Evolutionary conservation across 2,113 vertebrate genomes (phyloP), one percentile per base, ranked within the genome.

Genomic region (Coregonus clupeaformis): DNA sequence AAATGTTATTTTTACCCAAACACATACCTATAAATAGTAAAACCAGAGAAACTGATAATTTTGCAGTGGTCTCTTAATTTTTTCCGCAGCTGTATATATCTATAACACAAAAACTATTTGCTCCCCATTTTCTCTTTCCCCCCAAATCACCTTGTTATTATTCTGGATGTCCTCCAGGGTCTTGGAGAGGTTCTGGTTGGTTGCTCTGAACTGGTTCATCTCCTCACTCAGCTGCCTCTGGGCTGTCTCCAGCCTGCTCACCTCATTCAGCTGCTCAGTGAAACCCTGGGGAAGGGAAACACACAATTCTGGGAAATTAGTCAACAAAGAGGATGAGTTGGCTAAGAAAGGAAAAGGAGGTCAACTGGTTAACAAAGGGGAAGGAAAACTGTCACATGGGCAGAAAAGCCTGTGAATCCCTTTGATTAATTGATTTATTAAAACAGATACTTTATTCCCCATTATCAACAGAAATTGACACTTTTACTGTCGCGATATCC

Each of bases 211-310:
- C 22, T 79, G 86, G 55, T 62, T 85, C 18, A 94, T 87, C 18
- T 94, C 90, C 49, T 92, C 89, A 13, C 36, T 89, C 75, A 94
- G 84, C 55, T 85, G 82, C 74, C 86, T 89, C 69, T 85, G 90
- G 60, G 74, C 66, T 16, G 86, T 80, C 72, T 92, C 84, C 76
- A 94, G 45, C 67, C 71, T 81, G 65, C 65, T 77, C n/a, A 93
- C 1, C 42, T 92, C 89, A 71, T 72, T 86, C 85, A 89, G 87
- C 75, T 80, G 82, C 27, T 85, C 32, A 24, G 73, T 55, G 47
- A 73, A 66, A 12, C 45, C 36, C 57, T 62, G 42, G 11, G 14
- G 4, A 60, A 30, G 45, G 36, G 16, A 66, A 14, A n/a, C n/a
- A 70, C 25, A 67, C 22, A 75, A 22, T 14, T 14, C 12, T 27